Conservation (phyloP, 2,888 invertebrate species). For the Auanema freiburgensis region DNA sequence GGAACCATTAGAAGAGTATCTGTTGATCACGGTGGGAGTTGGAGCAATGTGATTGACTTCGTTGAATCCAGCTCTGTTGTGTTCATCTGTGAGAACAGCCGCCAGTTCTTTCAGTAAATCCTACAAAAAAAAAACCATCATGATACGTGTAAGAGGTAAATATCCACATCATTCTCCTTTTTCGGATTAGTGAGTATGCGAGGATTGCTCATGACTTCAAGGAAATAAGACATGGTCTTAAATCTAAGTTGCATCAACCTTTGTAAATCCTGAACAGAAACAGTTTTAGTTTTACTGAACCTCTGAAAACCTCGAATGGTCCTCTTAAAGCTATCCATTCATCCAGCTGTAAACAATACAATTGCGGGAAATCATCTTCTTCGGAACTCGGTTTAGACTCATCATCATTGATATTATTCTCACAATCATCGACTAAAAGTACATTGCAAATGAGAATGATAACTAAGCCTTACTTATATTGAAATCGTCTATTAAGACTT, state of each 20-base stretch:
- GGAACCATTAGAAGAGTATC: neutral
- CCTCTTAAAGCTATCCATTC: conserved; percentile 14
- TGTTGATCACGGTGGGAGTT: neutral
- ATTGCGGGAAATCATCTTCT: neutral
- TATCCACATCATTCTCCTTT: conserved; percentile 9
- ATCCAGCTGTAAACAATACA: conserved; percentile 2
- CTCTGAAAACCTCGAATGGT: conserved; percentile 2
- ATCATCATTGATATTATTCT: neutral
- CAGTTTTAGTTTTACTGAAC: neutral
- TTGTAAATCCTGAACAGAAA: conserved; percentile 31
- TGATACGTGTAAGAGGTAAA: neutral
- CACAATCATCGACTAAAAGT: conserved; percentile 19
- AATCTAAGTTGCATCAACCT: conserved; percentile 49
- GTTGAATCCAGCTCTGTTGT: conserved; percentile 20
- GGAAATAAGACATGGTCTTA: conserved; percentile 57
- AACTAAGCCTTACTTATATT: conserved; percentile 31
- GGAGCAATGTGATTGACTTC: conserved; percentile 8
- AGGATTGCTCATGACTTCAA: conserved; percentile 43
- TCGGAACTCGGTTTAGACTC: neutral
- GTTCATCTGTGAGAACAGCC: conserved; percentile 20
- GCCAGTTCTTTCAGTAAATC: conserved; percentile 14
- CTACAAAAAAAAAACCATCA: conserved; percentile 14
- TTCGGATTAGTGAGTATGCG: neutral
- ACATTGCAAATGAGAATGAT: neutral
- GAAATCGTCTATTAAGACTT: conserved; percentile 35